These are phyloP conservation scores for Leistus spinibarbis DNA, from an alignment of 2,888 invertebrate genomes.

Conservation along the genomic window DNA sequence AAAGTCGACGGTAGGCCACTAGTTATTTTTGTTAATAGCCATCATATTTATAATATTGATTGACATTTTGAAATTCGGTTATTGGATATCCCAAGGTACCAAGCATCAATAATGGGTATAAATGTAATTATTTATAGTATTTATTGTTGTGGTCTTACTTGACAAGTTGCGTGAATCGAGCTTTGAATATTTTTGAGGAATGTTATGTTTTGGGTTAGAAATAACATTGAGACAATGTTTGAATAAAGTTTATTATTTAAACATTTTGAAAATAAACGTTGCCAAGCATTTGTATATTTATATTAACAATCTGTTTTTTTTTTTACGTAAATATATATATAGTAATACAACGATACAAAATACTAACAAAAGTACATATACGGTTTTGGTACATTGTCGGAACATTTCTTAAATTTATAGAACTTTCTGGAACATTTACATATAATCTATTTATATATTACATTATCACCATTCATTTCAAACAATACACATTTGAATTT, in stretches of 20 bases:
- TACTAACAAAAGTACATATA: conserved; percentile 24
- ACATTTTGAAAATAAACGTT: conserved; percentile 13
- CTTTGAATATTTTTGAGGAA: neutral
- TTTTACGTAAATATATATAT: conserved; percentile 14
- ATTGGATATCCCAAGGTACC: too few relatives aligned
- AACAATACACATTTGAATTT: neutral
- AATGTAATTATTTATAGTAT: too few relatives aligned
- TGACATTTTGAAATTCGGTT: too few relatives aligned
- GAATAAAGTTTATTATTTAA: conserved; percentile 26
- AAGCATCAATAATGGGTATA: too few relatives aligned
- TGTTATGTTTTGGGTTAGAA: neutral
- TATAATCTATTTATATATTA: neutral
- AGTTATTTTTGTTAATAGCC: too few relatives aligned
- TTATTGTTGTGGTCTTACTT: neutral
- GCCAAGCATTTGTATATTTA: conserved; percentile 21
- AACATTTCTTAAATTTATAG: neutral
- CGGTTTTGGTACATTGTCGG: conserved; percentile 4
- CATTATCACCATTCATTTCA: neutral
- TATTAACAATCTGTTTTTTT: conserved; percentile 9
- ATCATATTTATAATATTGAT: too few relatives aligned
- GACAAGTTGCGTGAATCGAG: neutral
- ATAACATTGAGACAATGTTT: neutral
- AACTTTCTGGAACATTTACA: conserved; percentile 1
- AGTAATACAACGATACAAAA: conserved; percentile 29
- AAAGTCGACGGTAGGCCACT: too few relatives aligned